A percentile compares a stretch with the other conserved stretches of the same genome.
Conservation (phyloP, 2,888 invertebrate genomes). For the Tipula vernalis region DNA sequence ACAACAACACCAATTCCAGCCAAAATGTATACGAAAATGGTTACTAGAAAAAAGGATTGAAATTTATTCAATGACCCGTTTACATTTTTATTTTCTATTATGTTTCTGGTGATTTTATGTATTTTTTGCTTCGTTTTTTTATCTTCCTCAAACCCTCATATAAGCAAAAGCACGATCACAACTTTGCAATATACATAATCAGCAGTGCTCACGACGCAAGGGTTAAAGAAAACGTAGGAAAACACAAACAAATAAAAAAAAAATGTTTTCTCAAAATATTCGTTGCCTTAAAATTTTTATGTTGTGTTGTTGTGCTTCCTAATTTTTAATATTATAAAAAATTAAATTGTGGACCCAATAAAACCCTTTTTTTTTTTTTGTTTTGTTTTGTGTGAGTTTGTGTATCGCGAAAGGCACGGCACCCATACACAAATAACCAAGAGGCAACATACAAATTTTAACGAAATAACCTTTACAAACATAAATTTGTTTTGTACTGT, state of each 20-base stretch:
- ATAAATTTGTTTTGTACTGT: not conserved
- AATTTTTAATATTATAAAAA: constrained; percentile 4
- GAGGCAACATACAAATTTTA: not conserved
- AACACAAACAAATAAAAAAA: not conserved
- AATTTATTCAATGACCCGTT: constrained; percentile 4
- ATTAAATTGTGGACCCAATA: not conserved
- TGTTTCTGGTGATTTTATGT: constrained; percentile 4
- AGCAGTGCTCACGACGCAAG: not conserved
- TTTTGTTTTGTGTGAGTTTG: too few species aligned
- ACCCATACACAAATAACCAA: not conserved
- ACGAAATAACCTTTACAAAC: not conserved
- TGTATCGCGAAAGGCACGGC: not conserved
- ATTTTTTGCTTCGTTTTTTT: not conserved
- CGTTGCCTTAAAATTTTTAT: not conserved
- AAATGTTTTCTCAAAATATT: not conserved
- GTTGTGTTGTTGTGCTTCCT: not conserved
- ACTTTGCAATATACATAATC: not conserved
- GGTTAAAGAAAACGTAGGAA: not conserved
- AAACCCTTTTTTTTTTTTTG: not conserved
- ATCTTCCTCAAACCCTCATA: not conserved
- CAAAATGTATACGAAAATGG: not conserved
- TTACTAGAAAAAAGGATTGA: not conserved
- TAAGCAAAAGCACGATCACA: not conserved
- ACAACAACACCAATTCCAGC: not conserved
- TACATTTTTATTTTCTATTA: not conserved